A percentile compares a stretch with the other conserved stretches of the same genome.
Evolutionary conservation across 92 coral and sea anemone species (phyloP).

Genomic region (Epizoanthus stellaris): DNA sequence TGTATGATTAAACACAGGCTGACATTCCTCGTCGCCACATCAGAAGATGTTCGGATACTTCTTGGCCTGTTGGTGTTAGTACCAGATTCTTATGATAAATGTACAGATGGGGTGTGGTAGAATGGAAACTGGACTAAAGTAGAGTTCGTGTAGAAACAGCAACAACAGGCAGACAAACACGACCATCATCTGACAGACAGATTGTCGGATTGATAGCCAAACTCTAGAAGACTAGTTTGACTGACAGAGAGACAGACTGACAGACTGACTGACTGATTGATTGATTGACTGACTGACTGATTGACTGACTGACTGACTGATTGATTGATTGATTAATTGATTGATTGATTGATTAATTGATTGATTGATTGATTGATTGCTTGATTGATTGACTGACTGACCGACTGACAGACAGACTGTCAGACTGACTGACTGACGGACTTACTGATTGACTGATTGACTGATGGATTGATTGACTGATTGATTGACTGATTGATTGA

Average conservation of each 20-base stretch:
- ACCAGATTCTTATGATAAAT: not conserved
- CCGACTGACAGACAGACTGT: not conserved
- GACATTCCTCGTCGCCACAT: not conserved
- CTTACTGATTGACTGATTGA: too few relatives aligned
- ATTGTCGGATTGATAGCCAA: not conserved
- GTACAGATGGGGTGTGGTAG: too few relatives aligned
- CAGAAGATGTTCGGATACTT: constrained; percentile 1
- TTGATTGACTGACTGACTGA: too few relatives aligned
- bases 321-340: too few relatives aligned
- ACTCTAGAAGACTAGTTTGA: too few relatives aligned
- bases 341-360: too few relatives aligned
- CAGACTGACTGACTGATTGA: too few relatives aligned
- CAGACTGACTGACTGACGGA: not conserved
- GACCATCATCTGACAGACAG: not conserved
- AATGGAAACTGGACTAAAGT: not conserved
- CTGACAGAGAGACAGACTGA: not conserved
- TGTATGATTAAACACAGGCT: not conserved
- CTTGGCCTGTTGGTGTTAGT: constrained; percentile 34
- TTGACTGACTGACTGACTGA: too few relatives aligned
- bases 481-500: too few relatives aligned
- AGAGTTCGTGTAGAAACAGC: not conserved
- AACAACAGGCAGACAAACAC: not conserved
- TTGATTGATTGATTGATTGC: too few relatives aligned
- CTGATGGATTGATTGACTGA: too few relatives aligned
- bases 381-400: too few relatives aligned